A percentile compares a stretch with the other conserved stretches of the same genome.
These are phyloP conservation scores for Gryllus bimaculatus DNA, from an alignment of 1,140 invertebrate species.

Conservation along the genomic window DNA sequence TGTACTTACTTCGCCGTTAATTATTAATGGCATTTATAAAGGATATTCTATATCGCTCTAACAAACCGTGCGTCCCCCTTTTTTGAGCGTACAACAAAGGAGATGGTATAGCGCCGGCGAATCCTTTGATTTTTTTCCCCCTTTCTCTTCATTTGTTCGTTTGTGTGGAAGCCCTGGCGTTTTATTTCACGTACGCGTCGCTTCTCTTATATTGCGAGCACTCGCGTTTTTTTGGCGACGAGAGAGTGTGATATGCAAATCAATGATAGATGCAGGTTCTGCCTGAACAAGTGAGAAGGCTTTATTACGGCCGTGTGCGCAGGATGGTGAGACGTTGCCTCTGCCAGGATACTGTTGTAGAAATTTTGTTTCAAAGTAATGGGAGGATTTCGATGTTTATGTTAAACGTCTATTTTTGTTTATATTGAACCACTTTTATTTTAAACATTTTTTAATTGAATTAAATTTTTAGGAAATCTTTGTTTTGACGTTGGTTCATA, in stretches of 20 bases:
- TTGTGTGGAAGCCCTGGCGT: neutral
- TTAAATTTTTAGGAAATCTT: too few species aligned
- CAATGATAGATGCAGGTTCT: neutral
- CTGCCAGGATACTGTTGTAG: too few species aligned
- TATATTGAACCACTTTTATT: too few species aligned
- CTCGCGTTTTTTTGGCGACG: neutral
- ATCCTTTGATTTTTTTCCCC: neutral
- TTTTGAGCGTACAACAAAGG: neutral
- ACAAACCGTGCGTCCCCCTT: neutral
- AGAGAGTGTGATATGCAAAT: neutral
- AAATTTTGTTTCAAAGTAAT: too few species aligned
- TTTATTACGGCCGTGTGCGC: too few species aligned
- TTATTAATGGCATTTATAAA: constrained; percentile 6
- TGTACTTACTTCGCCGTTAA: neutral
- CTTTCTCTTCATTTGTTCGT: neutral
- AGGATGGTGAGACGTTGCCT: too few species aligned
- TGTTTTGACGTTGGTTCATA: too few species aligned
- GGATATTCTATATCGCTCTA: neutral
- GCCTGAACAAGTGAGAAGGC: neutral
- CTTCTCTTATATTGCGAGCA: neutral
- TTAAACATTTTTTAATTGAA: too few species aligned
- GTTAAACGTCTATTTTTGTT: too few species aligned
- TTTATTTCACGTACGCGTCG: neutral
- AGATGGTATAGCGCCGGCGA: neutral
- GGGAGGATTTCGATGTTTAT: too few species aligned